A percentile compares a stretch with the other conserved stretches of the same genome.
Conservation (phyloP, 2,888 invertebrate genomes). For the Arctia plantaginis region DNA sequence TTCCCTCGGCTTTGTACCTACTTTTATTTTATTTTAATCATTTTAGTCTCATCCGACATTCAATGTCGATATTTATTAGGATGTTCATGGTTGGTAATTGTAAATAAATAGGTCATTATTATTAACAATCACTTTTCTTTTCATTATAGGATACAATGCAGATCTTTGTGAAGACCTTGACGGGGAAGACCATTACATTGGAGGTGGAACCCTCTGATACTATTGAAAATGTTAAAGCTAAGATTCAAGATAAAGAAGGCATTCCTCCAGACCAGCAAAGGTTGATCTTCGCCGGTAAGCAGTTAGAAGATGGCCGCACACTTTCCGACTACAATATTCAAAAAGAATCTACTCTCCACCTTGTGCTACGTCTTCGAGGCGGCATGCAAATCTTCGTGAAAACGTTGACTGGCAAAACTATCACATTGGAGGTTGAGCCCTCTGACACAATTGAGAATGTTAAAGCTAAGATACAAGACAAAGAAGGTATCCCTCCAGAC, state of each 20-base stretch:
- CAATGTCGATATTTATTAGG: not conserved
- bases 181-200: conserved; percentile 40
- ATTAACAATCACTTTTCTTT: conserved; percentile 18
- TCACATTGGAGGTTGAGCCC: conserved; percentile 38
- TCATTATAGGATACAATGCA: conserved; percentile 63
- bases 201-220: conserved; percentile 45
- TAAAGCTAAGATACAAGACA: conserved; percentile 43
- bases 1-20: not conserved
- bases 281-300: conserved; percentile 48
- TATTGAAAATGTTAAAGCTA: conserved; percentile 43
- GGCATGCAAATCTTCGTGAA: conserved; percentile 48
- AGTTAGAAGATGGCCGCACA: conserved; percentile 42
- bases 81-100: not conserved
- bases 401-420: conserved; percentile 41
- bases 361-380: conserved; percentile 38
- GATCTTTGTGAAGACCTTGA: conserved; percentile 54
- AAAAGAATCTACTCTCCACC: conserved; percentile 39
- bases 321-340: conserved; percentile 42
- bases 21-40: not conserved
- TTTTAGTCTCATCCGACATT: not conserved
- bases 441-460: conserved; percentile 48
- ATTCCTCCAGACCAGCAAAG: conserved; percentile 55
- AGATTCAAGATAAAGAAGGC: conserved; percentile 55
- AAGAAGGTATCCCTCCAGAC: conserved; percentile 44
- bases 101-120: not conserved